Evolutionary conservation across 2,113 vertebrate genomes (phyloP).

Genomic region (Gobius niger): DNA sequence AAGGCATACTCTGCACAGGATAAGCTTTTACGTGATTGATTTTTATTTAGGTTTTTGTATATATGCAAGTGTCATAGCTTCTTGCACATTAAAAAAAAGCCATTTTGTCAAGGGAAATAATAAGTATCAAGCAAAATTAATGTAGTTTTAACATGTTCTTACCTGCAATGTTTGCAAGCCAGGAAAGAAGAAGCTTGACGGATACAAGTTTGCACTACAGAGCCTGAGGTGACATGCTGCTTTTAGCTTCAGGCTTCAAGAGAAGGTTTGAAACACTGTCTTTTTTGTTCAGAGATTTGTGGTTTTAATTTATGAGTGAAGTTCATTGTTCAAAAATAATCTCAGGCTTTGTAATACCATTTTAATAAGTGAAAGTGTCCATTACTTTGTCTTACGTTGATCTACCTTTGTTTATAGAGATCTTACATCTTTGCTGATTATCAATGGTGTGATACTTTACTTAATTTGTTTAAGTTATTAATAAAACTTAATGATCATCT

Average conservation of each 20-base stretch:
- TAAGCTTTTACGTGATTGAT: neutral
- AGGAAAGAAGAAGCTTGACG: conserved; percentile 23
- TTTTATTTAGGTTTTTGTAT: conserved; percentile 22
- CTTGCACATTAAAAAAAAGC: conserved; percentile 40
- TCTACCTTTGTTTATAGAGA: neutral
- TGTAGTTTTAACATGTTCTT: conserved; percentile 30
- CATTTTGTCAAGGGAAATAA: neutral
- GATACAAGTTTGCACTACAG: conserved; percentile 48
- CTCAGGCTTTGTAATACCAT: neutral
- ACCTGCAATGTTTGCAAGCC: conserved; percentile 3
- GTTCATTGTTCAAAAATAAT: neutral
- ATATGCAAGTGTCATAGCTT: conserved; percentile 26
- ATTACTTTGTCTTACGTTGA: conserved; percentile 26
- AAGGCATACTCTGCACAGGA: neutral
- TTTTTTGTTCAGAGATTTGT: neutral
- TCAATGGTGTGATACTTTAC: neutral
- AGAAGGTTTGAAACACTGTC: conserved; percentile 24
- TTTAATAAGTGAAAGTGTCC: neutral
- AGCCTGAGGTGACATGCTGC: conserved; percentile 23
- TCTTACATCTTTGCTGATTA: neutral
- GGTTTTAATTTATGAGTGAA: conserved; percentile 13
- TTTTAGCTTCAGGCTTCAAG: conserved; percentile 1
- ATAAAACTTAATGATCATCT: neutral
- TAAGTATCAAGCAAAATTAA: conserved; percentile 24
- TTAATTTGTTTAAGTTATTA: neutral